Evolutionary conservation across 2,888 invertebrate species (phyloP).

Genomic region (Hesperia comma): DNA sequence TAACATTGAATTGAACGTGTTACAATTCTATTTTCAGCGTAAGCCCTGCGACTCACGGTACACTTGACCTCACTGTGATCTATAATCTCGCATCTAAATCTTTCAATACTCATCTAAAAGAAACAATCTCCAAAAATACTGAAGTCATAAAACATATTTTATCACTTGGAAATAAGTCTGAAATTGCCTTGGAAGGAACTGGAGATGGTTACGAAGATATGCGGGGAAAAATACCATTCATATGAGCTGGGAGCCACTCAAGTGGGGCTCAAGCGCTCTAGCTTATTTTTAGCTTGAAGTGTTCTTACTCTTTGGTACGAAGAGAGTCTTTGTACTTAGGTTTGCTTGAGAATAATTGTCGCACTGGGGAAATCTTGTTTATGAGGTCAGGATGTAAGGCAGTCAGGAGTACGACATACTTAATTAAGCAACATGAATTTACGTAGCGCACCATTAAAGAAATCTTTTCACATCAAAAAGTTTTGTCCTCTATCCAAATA

Average conservation of each 20-base stretch:
- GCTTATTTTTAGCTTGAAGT: slow-evolving; percentile 48
- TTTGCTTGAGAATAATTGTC: slow-evolving; percentile 21
- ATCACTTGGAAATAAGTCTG: slow-evolving; percentile 11
- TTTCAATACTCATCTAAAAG: neutral
- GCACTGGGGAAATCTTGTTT: slow-evolving; percentile 9
- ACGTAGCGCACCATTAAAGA: neutral
- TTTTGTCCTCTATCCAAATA: no score
- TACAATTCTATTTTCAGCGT: slow-evolving; percentile 5
- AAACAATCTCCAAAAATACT: neutral
- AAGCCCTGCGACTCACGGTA: neutral
- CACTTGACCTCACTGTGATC: slow-evolving; percentile 3
- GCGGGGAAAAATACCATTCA: neutral
- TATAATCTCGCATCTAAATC: slow-evolving; percentile 1
- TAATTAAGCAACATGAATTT: neutral
- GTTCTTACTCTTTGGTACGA: slow-evolving; percentile 37
- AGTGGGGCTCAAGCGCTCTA: slow-evolving; percentile 19
- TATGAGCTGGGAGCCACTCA: slow-evolving; percentile 8
- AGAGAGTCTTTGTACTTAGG: slow-evolving; percentile 2
- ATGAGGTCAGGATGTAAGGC: slow-evolving; percentile 25
- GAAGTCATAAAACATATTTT: neutral
- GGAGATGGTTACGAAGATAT: neutral
- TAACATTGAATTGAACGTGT: neutral
- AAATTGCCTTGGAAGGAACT: neutral
- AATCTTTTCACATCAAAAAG: no score
- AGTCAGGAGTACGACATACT: slow-evolving; percentile 8